Base-by-base conservation (phyloP, 2,113 vertebrate species). In the Hipposideros armiger region DNA sequence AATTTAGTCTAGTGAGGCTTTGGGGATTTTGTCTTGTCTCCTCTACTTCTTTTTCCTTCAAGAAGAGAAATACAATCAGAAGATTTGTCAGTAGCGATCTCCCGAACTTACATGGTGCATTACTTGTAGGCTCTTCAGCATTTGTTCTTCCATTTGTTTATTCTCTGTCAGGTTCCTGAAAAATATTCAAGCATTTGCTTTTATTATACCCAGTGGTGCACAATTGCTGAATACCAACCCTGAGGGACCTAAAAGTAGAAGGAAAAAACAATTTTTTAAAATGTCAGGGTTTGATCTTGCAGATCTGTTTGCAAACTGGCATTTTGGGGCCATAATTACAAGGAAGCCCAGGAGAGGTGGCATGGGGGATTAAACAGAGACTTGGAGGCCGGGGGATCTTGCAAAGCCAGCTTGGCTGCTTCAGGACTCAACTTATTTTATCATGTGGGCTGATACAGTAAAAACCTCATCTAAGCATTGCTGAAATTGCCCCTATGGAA, bases 1-100 rank as follows among this genome's bases (percentile, higher is more conserved):
- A 99, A 98, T 99, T 98, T 98, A 98, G 98, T 97, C 98, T 97
- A 97, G 98, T 0, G 84, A 98, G 98, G 97, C 98, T 99, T 99
- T 98, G 97, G 98, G 98, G 98, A 98, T 98, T 99, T 98, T 98
- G 97, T 98, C 97, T 98, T 81, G 74, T 94, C 77, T 98, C 97
- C 73, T 74, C 70, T 85, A 74, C 95, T 95, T 94, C 82, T 91
- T 97, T 95, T 95, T 94, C 87, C 95, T 97, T 72, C 95, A 97
- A 97, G 73, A 97, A 96, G 95, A 98, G 92, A 97, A 98, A 97
- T 96, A 95, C 78, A 97, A 97, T 95, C 95, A 95, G 94, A 86
- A 97, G 91, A 72, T 89, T 89, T 97, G 96, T 98, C 86, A 95
- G 97, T 81, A 91, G 95, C 91, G 45, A 95, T 81, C 97, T 91